phyloP scores from a whole-genome alignment of 1,140 invertebrate genomes.

The Cyrtorhinus lividipennis region DNA sequence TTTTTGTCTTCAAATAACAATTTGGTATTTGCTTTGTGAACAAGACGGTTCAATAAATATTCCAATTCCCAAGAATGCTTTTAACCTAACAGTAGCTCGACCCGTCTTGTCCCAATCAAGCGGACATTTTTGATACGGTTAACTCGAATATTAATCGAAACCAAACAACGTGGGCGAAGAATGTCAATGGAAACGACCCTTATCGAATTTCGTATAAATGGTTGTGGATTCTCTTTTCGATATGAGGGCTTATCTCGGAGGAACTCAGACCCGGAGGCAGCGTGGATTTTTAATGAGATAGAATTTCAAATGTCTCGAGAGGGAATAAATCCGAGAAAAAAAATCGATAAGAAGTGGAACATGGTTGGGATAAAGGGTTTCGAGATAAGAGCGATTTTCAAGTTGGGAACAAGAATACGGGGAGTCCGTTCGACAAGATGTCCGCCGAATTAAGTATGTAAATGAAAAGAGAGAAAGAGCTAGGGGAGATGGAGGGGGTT shows the following conservation, averaged over 20 bases:
- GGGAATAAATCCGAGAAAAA: background rate
- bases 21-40: too few relatives aligned
- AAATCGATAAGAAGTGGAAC: background rate
- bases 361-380: background rate
- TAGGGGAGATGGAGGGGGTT: background rate
- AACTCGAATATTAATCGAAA: background rate
- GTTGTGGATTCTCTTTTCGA: background rate
- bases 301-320: background rate
- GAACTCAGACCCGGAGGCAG: too few relatives aligned
- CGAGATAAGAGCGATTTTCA: background rate
- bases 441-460: background rate
- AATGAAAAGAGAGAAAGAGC: background rate
- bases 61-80: too few relatives aligned
- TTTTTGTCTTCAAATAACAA: too few relatives aligned
- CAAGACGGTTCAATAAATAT: too few relatives aligned
- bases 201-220: background rate
- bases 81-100: too few relatives aligned
- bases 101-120: too few relatives aligned
- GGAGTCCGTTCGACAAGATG: background rate
- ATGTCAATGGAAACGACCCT: background rate
- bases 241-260: background rate
- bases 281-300: background rate
- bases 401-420: background rate
- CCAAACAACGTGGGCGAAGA: background rate
- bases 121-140: too few relatives aligned